Conservation (phyloP, 2,797 vertebrate species). For the Galaxias olidus region DNA sequence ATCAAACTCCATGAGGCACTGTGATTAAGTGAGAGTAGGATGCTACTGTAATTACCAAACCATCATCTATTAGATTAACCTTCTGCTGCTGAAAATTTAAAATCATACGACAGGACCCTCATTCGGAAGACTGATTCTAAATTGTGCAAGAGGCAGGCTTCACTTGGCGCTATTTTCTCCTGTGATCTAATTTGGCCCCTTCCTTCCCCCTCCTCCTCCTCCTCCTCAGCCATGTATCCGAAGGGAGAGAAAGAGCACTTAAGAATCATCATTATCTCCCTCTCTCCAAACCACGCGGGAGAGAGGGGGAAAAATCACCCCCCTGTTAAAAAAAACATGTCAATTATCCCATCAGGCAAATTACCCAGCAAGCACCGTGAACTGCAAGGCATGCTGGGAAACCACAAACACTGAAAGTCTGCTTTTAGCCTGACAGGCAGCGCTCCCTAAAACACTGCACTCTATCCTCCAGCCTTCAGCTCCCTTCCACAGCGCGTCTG, state of each 20-base stretch:
- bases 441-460: slow-evolving; percentile 36
- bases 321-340: slow-evolving; percentile 43
- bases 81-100: slow-evolving; percentile 29
- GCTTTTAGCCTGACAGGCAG: not conserved
- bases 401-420: not conserved
- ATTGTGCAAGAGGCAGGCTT: not conserved
- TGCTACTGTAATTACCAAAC: slow-evolving; percentile 29
- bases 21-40: slow-evolving; percentile 18
- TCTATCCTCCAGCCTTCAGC: slow-evolving; percentile 29
- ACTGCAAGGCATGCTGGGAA: too few relatives aligned
- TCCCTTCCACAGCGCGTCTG: slow-evolving; percentile 26
- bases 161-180: slow-evolving; percentile 16
- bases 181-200: slow-evolving; percentile 23
- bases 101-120: slow-evolving; percentile 21
- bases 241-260: slow-evolving; percentile 7
- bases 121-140: slow-evolving; percentile 26
- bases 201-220: not conserved
- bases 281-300: slow-evolving; percentile 18
- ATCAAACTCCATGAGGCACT: slow-evolving; percentile 8
- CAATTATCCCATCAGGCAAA: slow-evolving; percentile 42
- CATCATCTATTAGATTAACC: slow-evolving; percentile 35
- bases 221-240: slow-evolving; percentile 1
- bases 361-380: not conserved
- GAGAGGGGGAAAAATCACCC: slow-evolving; percentile 27
- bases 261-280: slow-evolving; percentile 11